Conservation (phyloP, 2,113 vertebrate genomes). For the Stegostoma tigrinum region DNA sequence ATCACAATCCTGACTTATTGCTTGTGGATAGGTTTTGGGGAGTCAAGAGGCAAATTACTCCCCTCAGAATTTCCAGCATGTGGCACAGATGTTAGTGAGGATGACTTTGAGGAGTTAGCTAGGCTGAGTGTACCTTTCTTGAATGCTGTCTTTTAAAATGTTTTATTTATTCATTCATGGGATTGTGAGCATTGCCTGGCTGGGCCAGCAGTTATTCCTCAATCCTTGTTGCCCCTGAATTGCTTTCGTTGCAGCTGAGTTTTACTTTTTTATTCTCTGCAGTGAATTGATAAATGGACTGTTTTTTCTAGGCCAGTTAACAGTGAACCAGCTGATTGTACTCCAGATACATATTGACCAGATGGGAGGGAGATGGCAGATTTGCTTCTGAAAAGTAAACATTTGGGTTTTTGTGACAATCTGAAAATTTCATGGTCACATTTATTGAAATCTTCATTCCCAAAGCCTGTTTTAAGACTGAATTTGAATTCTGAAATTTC, state of each 20-base stretch:
- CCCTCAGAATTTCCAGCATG: background rate
- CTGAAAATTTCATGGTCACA: background rate
- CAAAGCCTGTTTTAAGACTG: background rate
- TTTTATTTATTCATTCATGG: too few relatives aligned
- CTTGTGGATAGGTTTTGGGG: too few relatives aligned
- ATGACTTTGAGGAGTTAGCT: background rate
- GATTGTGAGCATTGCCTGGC: too few relatives aligned
- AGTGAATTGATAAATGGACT: background rate
- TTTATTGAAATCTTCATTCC: background rate
- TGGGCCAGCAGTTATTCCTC: too few relatives aligned
- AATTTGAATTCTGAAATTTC: background rate
- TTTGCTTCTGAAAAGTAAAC: background rate
- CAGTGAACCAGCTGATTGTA: background rate
- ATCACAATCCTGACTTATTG: too few relatives aligned
- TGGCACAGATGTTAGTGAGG: background rate
- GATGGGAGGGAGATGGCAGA: too few relatives aligned
- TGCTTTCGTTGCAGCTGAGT: background rate
- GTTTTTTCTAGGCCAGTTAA: background rate
- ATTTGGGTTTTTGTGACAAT: background rate
- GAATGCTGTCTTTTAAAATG: background rate
- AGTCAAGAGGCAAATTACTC: too few relatives aligned
- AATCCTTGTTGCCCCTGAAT: too few relatives aligned
- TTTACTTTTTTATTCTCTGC: background rate
- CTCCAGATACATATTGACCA: background rate
- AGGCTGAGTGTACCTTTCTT: background rate